Base-by-base conservation (phyloP, 2,113 vertebrate genomes). In the Rana temporaria region DNA sequence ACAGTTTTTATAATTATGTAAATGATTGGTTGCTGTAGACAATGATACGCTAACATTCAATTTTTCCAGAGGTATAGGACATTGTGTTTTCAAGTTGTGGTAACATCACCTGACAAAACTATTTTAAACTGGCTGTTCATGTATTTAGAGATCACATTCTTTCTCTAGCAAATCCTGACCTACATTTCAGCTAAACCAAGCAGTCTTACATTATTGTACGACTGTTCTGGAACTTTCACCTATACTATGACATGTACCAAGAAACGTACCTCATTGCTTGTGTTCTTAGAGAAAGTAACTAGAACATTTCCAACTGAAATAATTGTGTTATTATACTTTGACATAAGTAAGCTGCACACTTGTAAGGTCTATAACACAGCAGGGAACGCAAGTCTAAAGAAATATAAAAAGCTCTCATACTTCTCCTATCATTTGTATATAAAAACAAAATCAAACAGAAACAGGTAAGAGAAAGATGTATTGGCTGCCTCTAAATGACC, bases 61-160 rank as follows among this genome's bases (percentile, higher is more conserved):
- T 59, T 11, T 38, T 22, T 74, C 26, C 30, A 34, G 55, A 74
- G 26, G 71, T 59, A 34, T 56, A 9, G 18, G 30, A 19, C 19
- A 57, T 56, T n/a, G 26, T 34, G 4, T 19, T 55, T 19, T 55
- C 2, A 9, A 60, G 34, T 19, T 48, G n/a, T 48, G 26, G 15
- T 64, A 76, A 48, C 22, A 63, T 64, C 57, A 64, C 73, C 57
- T 76, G 57, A 76, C n/a, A 15, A 24, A 48, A 63, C 73, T 48
- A 42, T 76, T 63, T 62, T 18, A 76, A 62, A 76, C n/a, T 77
- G 59, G n/a, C 38, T 48, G 52, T 48, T 77, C 59, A 48, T 64
- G 74, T 65, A 77, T 52, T 77, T 26, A 77, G 60, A 24, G 38
- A 64, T 63, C 38, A 77, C 74, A 77, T 64, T 64, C 74, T 52